Evolutionary conservation across 92 coral and sea anemone species (phyloP).

Genomic region (Isaurus tuberculatus): DNA sequence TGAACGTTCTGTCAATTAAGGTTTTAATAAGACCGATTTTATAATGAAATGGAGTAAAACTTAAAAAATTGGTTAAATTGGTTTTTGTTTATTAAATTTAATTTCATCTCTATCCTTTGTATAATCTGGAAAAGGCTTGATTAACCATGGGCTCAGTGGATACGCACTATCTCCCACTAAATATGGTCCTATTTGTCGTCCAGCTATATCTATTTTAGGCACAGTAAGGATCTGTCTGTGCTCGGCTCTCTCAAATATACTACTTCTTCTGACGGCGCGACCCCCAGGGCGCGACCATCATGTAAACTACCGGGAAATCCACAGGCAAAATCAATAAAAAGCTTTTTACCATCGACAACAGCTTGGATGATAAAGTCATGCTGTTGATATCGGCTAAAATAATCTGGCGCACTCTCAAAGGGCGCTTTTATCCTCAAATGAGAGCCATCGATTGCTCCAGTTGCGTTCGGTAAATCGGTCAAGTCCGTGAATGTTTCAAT

Average conservation of each 20-base stretch:
- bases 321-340: conserved; percentile 41
- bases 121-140: too few species aligned
- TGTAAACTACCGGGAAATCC: too few species aligned
- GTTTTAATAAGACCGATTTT: too few species aligned
- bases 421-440: conserved; percentile 58
- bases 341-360: conserved; percentile 34
- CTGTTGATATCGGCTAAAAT: conserved; percentile 48
- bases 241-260: conserved; percentile 16
- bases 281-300: not conserved
- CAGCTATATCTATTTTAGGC: not conserved
- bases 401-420: conserved; percentile 53
- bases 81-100: too few species aligned
- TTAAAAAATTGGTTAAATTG: too few species aligned
- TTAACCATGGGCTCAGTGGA: too few species aligned
- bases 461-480: conserved; percentile 41
- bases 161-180: not conserved
- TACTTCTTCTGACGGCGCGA: too few species aligned
- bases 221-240: not conserved
- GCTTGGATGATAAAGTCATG: too few species aligned
- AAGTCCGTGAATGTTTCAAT: conserved; percentile 46
- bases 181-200: not conserved
- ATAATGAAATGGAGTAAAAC: too few species aligned
- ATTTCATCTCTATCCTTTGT: too few species aligned
- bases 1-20: too few species aligned
- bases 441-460: too few species aligned